Conservation (phyloP, 1,140 invertebrate genomes). For the Drosophila kohkoa region DNA sequence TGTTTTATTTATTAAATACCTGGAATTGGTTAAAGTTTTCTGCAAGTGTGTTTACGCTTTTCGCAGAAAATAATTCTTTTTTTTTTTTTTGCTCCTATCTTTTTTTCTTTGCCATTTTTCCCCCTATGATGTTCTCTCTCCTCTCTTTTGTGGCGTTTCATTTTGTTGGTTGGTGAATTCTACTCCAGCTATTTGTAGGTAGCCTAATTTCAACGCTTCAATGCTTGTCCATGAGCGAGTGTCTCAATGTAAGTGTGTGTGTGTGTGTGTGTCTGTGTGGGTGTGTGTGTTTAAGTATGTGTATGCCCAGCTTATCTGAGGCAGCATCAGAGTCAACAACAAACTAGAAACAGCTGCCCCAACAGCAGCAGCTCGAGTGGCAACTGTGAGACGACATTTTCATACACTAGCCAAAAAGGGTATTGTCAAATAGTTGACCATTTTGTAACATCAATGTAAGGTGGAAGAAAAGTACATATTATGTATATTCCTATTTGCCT, state of each 20-base stretch:
- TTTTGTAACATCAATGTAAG: not conserved
- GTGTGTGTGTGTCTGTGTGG: slow-evolving; percentile 36
- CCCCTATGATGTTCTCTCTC: not conserved
- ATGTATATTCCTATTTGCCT: no score
- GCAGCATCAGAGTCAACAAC: slow-evolving; percentile 63
- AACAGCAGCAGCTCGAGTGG: slow-evolving; percentile 28
- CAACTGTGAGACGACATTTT: slow-evolving; percentile 40
- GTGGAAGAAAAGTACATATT: no score
- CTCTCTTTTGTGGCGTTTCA: slow-evolving; percentile 1
- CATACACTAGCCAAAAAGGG: not conserved
- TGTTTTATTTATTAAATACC: slow-evolving; percentile 16
- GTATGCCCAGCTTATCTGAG: slow-evolving; percentile 66
- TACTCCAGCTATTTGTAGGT: slow-evolving; percentile 60
- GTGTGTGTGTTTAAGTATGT: slow-evolving; percentile 36
- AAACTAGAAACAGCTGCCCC: slow-evolving; percentile 36
- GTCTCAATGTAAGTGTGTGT: not conserved
- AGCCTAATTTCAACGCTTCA: slow-evolving; percentile 82
- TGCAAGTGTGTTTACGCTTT: slow-evolving; percentile 20
- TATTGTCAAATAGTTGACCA: not conserved
- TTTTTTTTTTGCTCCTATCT: slow-evolving; percentile 1
- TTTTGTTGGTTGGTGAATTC: slow-evolving; percentile 16
- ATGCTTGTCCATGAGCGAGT: slow-evolving; percentile 52
- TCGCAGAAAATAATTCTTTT: slow-evolving; percentile 15
- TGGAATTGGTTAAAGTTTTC: slow-evolving; percentile 14
- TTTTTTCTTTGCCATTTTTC: slow-evolving; percentile 13